Evolutionary conservation across 2,888 invertebrate genomes (phyloP), one percentile per base, ranked within the genome.

Genomic region (Poecilus cupreus): DNA sequence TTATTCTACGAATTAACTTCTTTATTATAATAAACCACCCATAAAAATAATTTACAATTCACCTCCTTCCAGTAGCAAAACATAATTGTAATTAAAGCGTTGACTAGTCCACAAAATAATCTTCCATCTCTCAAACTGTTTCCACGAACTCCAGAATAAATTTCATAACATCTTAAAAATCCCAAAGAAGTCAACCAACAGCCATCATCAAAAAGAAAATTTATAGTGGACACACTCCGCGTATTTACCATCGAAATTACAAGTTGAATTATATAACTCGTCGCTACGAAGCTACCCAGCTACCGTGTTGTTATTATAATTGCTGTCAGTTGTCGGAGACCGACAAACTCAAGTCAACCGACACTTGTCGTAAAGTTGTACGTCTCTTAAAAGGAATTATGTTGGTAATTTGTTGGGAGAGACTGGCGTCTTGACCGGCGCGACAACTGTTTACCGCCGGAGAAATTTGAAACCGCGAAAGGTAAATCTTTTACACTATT

Each of bases 271-370:
- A 51, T 75, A n/a, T 16, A 49, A 46, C 46, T 46, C 16, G 49
- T n/a, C 18, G n/a, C n/a, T n/a, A n/a, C n/a, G 49, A n/a, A 32
- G 75, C 75, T 75, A 75, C 75, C 24, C 3, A 32, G 75, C 75
- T 75, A 75, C 75, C 24, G 75, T 74, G 70, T 26, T 74, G 51
- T 18, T 13, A 22, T 6, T 51, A 49, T 74, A 74, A 74, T 74
- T 74, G 72, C 37, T 32, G 13, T 43, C 11, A 49, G 43, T 68
- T 37, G 37, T 10, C 32, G 37, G 11, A 20, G 60, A 8, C 3
- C 39, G 18, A 32, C 32, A 26, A 22, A 20, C 24, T 60, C 18
- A 60, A 20, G 22, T 60, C 18, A 60, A 20, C 10, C 22, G 54
- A 10, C 54, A 43, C 4, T 32, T 32, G 43, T 54, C 18, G 26